Evolutionary conservation across 2,113 vertebrate genomes (phyloP).

Genomic region (Romanogobio albipinnatus): DNA sequence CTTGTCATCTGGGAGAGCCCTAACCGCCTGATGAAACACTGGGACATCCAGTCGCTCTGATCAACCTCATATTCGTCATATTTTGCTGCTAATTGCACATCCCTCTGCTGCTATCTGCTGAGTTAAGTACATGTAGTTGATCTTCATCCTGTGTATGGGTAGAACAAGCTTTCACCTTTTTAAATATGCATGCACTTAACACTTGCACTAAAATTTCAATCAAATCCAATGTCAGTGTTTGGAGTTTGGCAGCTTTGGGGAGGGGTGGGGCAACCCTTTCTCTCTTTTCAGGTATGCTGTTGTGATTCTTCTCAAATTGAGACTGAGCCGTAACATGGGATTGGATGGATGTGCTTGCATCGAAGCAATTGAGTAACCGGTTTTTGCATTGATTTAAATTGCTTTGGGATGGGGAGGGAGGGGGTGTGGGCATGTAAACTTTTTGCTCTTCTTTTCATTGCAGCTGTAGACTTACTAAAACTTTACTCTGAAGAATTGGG

Average conservation of each 20-base stretch:
- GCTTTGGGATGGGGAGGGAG: conserved; percentile 3
- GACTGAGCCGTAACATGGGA: conserved; percentile 60
- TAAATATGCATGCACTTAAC: conserved; percentile 74
- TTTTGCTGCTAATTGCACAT: conserved; percentile 76
- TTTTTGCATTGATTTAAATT: conserved; percentile 43
- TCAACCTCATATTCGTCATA: conserved; percentile 74
- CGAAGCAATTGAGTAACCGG: conserved; percentile 40
- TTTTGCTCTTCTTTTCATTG: conserved; percentile 54
- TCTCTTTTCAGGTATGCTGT: conserved; percentile 73
- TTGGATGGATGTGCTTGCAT: conserved; percentile 58
- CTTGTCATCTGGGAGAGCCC: conserved; percentile 73
- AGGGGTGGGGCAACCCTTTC: conserved; percentile 66
- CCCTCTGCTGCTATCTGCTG: conserved; percentile 74
- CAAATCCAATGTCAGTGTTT: conserved; percentile 58
- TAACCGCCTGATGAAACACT: conserved; percentile 75
- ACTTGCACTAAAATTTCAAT: conserved; percentile 67
- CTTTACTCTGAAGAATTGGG: conserved; percentile 3
- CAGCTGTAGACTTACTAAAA: conserved; percentile 41
- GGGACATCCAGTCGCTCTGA: conserved; percentile 71
- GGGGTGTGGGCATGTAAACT: conserved; percentile 65
- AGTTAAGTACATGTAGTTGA: conserved; percentile 78
- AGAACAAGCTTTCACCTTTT: conserved; percentile 64
- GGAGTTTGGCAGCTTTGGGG: conserved; percentile 42
- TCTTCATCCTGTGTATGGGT: conserved; percentile 70
- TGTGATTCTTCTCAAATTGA: conserved; percentile 62